Evolutionary conservation across 2,113 vertebrate genomes (phyloP).

Genomic region (Paradisaea rubra): DNA sequence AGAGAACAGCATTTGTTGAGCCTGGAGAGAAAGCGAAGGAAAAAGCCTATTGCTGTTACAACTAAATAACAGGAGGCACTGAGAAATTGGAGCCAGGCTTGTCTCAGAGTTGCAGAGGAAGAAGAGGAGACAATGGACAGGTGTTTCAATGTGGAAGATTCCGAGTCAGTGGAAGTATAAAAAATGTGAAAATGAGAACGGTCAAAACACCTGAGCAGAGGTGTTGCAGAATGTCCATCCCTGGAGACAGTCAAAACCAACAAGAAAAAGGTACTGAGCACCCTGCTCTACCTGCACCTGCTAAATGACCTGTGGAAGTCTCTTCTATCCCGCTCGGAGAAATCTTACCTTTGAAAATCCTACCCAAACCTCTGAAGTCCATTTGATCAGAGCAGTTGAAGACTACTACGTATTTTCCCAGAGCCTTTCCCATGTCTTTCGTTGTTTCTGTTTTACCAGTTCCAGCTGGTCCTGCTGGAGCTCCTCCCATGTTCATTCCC

Average conservation of each 20-base stretch:
- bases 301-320: neutral
- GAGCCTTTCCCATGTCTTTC: constrained; percentile 86
- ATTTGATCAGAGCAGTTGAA: constrained; percentile 91
- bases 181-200: neutral
- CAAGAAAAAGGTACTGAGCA: neutral
- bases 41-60: neutral
- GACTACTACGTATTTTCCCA: constrained; percentile 87
- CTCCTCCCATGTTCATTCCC: constrained; percentile 88
- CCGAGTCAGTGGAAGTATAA: neutral
- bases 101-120: neutral
- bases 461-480: constrained; percentile 85
- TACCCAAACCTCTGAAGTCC: constrained; percentile 87
- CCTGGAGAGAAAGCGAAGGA: neutral
- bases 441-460: constrained; percentile 91
- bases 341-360: constrained; percentile 88
- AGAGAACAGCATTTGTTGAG: neutral
- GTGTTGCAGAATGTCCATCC: fast-evolving
- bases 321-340: neutral
- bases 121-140: neutral
- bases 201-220: neutral
- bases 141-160: neutral
- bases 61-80: neutral
- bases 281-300: neutral
- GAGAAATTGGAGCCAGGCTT: neutral
- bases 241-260: neutral